These are phyloP conservation scores for Zaprionus kolodkinae DNA, from an alignment of 1,140 invertebrate species.

Conservation along the genomic window DNA sequence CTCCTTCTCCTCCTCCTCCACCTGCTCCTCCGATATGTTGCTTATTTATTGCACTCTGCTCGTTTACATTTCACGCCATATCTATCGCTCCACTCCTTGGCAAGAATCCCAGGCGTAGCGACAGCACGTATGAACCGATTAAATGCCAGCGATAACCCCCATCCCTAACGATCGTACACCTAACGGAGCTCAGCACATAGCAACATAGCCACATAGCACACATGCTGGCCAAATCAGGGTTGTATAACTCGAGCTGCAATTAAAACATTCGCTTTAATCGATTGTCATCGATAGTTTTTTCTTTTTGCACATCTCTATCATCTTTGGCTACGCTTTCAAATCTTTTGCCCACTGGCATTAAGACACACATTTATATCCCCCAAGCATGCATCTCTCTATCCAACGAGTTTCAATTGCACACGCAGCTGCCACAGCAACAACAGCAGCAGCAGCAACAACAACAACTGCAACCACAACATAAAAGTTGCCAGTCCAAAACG, in stretches of 20 bases:
- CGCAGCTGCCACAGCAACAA: slow-evolving; percentile 39
- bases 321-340: slow-evolving; percentile 19
- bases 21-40: slow-evolving; percentile 33
- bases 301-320: slow-evolving; percentile 3
- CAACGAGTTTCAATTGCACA: slow-evolving; percentile 41
- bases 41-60: slow-evolving; percentile 41
- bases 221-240: neutral
- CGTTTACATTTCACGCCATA: slow-evolving; percentile 41
- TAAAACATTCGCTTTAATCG: neutral
- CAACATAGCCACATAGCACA: neutral
- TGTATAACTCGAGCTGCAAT: neutral
- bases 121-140: slow-evolving; percentile 50
- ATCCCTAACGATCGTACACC: slow-evolving; percentile 51
- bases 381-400: slow-evolving; percentile 26
- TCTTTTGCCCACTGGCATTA: slow-evolving; percentile 39
- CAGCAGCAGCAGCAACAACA: neutral
- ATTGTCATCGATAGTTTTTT: slow-evolving; percentile 13
- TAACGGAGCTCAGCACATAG: slow-evolving; percentile 40
- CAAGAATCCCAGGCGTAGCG: neutral
- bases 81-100: slow-evolving; percentile 19
- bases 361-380: slow-evolving; percentile 35
- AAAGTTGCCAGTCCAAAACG: slow-evolving; percentile 48
- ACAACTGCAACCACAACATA: slow-evolving; percentile 27
- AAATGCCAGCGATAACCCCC: slow-evolving; percentile 57
- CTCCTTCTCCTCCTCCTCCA: slow-evolving; percentile 12